These are phyloP conservation scores for Elgonia sp. DNA, from an alignment of 2,888 invertebrate genomes.

Conservation along the genomic window DNA sequence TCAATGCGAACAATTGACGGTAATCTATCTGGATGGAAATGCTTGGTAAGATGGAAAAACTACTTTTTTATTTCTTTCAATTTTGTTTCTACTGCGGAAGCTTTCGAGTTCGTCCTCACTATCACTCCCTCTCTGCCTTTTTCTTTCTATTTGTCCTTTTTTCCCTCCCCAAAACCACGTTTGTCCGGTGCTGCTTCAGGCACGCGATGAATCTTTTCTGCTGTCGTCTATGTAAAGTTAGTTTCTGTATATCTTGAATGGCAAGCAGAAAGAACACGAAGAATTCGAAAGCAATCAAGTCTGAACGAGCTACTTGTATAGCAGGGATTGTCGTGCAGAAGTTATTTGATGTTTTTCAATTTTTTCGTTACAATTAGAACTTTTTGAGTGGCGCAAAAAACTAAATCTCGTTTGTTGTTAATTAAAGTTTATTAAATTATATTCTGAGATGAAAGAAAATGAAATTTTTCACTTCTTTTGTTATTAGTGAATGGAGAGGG, in stretches of 20 bases:
- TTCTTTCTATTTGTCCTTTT: constrained; percentile 31
- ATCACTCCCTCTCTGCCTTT: constrained; percentile 7
- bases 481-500: too few relatives aligned
- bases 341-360: constrained; percentile 61
- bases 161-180: constrained; percentile 63
- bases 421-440: neutral
- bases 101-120: constrained; percentile 55
- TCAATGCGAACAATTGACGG: constrained; percentile 74
- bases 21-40: constrained; percentile 76
- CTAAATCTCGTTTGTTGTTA: neutral
- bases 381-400: constrained; percentile 47
- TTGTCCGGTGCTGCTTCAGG: constrained; percentile 67
- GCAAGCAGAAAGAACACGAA: constrained; percentile 64
- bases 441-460: too few relatives aligned
- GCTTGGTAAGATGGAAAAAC: constrained; percentile 73
- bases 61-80: constrained; percentile 73
- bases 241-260: constrained; percentile 68
- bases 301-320: constrained; percentile 67
- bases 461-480: too few relatives aligned
- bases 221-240: constrained; percentile 73
- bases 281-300: constrained; percentile 75
- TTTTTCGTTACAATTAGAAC: constrained; percentile 41
- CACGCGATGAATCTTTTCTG: constrained; percentile 73
- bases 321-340: constrained; percentile 54
- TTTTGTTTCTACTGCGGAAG: constrained; percentile 71